These are phyloP conservation scores for Dicyrtoma fusca DNA, from an alignment of 2,888 invertebrate genomes.

Conservation along the genomic window DNA sequence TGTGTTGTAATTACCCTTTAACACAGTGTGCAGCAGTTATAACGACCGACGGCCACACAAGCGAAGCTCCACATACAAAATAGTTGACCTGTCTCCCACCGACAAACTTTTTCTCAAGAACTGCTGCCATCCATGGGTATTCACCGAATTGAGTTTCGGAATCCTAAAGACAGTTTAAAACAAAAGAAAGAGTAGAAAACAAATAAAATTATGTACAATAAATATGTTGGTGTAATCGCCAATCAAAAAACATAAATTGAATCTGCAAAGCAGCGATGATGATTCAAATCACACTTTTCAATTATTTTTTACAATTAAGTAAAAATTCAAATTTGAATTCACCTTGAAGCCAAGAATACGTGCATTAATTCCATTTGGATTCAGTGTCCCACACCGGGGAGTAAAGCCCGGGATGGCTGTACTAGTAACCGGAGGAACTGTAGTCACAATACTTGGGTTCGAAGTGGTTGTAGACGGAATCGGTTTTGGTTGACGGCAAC, in stretches of 20 bases:
- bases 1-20: background rate
- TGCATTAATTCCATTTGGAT: constrained; percentile 55
- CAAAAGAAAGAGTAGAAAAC: background rate
- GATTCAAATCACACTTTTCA: no score
- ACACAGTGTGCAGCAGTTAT: constrained; percentile 52
- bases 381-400: constrained; percentile 53
- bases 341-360: constrained; percentile 54
- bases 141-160: constrained; percentile 56
- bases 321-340: constrained; percentile 5
- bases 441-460: constrained; percentile 21
- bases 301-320: background rate
- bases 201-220: background rate
- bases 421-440: constrained; percentile 15
- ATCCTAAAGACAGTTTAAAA: constrained; percentile 46
- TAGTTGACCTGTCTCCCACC: constrained; percentile 55
- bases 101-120: constrained; percentile 52
- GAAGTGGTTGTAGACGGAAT: constrained; percentile 30
- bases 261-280: no score
- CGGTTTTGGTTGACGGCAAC: constrained; percentile 48
- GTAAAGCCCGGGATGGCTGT: constrained; percentile 45
- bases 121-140: constrained; percentile 57
- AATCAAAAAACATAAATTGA: no score
- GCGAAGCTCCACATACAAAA: constrained; percentile 58
- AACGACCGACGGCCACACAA: constrained; percentile 57
- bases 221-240: no score